These are phyloP conservation scores for Olivierus martensii DNA, from an alignment of 1,140 invertebrate species.

Conservation along the genomic window DNA sequence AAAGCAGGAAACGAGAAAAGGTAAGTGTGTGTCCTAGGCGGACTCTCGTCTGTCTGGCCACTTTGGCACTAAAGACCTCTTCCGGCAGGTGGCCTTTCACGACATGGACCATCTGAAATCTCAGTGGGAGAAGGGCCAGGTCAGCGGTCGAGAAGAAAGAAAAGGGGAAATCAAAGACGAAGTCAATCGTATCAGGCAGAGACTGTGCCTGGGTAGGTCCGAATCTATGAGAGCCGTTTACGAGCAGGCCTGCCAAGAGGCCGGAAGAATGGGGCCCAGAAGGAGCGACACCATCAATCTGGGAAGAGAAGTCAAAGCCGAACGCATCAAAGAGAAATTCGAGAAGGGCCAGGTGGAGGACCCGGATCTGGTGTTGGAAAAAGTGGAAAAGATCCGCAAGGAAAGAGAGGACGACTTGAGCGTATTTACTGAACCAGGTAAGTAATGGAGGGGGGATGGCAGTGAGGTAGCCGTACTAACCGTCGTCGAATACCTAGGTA, in stretches of 20 bases:
- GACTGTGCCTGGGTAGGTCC: constrained; percentile 19
- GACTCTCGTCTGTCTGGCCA: too few relatives aligned
- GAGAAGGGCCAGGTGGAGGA: constrained; percentile 54
- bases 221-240: constrained; percentile 65
- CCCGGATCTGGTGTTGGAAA: constrained; percentile 39
- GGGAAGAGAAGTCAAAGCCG: constrained; percentile 45
- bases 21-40: not conserved
- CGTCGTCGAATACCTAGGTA: too few relatives aligned
- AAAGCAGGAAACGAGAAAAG: constrained; percentile 28
- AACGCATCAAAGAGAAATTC: constrained; percentile 62
- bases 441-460: constrained; percentile 8
- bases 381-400: constrained; percentile 32
- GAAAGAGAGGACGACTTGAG: constrained; percentile 54
- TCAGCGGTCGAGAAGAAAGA: constrained; percentile 38
- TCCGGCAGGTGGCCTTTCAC: constrained; percentile 52
- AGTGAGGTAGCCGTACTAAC: not conserved
- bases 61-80: not conserved
- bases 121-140: constrained; percentile 30
- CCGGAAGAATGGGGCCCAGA: constrained; percentile 22
- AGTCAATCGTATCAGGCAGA: constrained; percentile 56
- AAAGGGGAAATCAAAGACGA: constrained; percentile 70
- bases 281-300: constrained; percentile 22
- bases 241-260: constrained; percentile 71
- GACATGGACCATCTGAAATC: constrained; percentile 61
- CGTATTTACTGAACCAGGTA: constrained; percentile 63